Conservation (phyloP, 2,113 vertebrate genomes). For the Grallaria varia region DNA sequence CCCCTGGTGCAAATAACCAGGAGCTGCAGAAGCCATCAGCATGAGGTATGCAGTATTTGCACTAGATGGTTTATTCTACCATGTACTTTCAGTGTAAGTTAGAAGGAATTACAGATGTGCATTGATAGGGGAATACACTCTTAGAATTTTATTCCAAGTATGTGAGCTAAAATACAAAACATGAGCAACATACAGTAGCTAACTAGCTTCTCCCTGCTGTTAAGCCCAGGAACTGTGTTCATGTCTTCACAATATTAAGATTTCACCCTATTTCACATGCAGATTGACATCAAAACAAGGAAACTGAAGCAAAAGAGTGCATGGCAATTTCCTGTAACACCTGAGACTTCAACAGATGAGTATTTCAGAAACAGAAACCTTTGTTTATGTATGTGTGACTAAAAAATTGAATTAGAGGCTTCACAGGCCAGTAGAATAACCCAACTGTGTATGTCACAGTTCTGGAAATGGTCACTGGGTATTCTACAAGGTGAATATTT, state of each 20-base stretch:
- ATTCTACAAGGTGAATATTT: constrained; percentile 52
- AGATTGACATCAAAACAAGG: constrained; percentile 66
- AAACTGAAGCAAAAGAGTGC: constrained; percentile 47
- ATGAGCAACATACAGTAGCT: constrained; percentile 21
- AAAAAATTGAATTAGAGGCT: constrained; percentile 61
- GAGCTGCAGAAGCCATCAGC: neutral
- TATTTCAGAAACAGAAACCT: constrained; percentile 27
- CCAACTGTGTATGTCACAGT: neutral
- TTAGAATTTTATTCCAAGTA: constrained; percentile 2
- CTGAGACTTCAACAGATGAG: constrained; percentile 58
- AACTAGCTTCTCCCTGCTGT: constrained; percentile 54
- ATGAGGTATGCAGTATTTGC: constrained; percentile 9
- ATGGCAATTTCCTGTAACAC: constrained; percentile 57
- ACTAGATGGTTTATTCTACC: neutral
- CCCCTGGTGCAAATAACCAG: constrained; percentile 23
- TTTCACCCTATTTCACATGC: constrained; percentile 66
- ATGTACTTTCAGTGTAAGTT: constrained; percentile 12
- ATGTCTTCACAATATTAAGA: constrained; percentile 57
- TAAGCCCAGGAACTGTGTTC: constrained; percentile 40
- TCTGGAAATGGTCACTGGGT: constrained; percentile 52
- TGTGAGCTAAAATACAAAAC: constrained; percentile 43
- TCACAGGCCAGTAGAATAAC: constrained; percentile 28
- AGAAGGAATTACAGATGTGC: constrained; percentile 25
- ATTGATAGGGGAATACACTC: constrained; percentile 13
- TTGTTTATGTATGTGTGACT: constrained; percentile 53